Evolutionary conservation across 2,797 vertebrate genomes (phyloP).

Genomic region (Labroides dimidiatus): DNA sequence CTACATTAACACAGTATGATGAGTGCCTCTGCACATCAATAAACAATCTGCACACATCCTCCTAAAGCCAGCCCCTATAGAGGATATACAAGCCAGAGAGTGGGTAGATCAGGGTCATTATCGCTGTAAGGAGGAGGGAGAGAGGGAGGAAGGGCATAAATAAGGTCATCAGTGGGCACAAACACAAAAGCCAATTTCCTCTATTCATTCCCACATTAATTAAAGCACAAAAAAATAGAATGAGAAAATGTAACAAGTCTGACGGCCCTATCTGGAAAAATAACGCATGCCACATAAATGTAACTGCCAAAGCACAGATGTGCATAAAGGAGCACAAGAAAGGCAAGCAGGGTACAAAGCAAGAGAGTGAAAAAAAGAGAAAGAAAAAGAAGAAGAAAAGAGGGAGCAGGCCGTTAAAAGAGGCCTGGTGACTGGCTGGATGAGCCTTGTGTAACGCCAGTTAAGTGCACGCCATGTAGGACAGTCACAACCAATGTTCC

Average conservation of each 20-base stretch:
- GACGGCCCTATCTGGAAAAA: slow-evolving; percentile 41
- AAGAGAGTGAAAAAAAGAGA: slow-evolving; percentile 10
- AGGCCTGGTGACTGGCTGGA: slow-evolving; percentile 56
- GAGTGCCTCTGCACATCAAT: slow-evolving; percentile 19
- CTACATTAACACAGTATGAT: slow-evolving; percentile 5
- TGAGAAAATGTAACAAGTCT: slow-evolving; percentile 36
- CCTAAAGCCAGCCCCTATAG: slow-evolving; percentile 41
- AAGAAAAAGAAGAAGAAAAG: slow-evolving; percentile 43
- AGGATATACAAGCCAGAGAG: slow-evolving; percentile 15
- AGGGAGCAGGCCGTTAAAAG: slow-evolving; percentile 57
- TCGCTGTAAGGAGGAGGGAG: background rate
- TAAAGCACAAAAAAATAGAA: slow-evolving; percentile 56
- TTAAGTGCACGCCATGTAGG: slow-evolving; percentile 76
- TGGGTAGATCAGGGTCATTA: background rate
- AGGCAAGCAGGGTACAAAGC: slow-evolving; percentile 59
- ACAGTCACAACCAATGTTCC: slow-evolving; percentile 76
- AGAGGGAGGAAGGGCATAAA: slow-evolving; percentile 1
- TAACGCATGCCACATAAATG: slow-evolving; percentile 53
- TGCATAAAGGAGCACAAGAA: slow-evolving; percentile 61
- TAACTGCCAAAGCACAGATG: slow-evolving; percentile 54
- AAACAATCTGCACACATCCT: slow-evolving; percentile 36
- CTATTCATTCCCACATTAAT: slow-evolving; percentile 47
- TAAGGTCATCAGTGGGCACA: slow-evolving; percentile 49
- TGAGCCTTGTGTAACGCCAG: slow-evolving; percentile 74
- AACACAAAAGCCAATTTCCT: slow-evolving; percentile 33